A percentile compares a stretch with the other conserved stretches of the same genome.
phyloP scores from a whole-genome alignment of 2,797 vertebrate genomes.

The Sorex maritimensis region DNA sequence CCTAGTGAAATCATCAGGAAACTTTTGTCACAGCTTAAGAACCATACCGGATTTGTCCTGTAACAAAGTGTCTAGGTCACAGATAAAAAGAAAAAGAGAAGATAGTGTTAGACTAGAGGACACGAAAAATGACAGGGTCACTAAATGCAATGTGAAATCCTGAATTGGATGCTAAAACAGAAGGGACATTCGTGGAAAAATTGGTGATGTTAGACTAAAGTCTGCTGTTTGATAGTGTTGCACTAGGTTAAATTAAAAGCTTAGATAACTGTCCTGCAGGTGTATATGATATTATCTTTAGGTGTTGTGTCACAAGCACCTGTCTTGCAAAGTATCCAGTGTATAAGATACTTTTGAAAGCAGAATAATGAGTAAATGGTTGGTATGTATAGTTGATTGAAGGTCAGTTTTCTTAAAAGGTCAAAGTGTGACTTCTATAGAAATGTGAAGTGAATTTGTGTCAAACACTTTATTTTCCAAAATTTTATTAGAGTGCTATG shows the following conservation, averaged over 20 bases:
- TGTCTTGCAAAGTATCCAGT: neutral
- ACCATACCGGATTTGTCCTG: neutral
- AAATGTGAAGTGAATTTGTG: constrained; percentile 17
- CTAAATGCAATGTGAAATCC: constrained; percentile 27
- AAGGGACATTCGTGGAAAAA: neutral
- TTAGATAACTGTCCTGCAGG: neutral
- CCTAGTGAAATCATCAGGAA: neutral
- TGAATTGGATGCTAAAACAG: constrained; percentile 4
- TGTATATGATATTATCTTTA: constrained; percentile 41
- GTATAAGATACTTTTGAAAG: neutral
- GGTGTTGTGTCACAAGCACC: neutral
- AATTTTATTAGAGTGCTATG: too few species aligned
- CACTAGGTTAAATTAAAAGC: constrained; percentile 19
- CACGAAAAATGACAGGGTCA: neutral
- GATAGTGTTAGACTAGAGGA: neutral
- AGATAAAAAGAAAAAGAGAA: neutral
- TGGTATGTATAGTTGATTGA: constrained; percentile 38
- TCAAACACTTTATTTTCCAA: neutral
- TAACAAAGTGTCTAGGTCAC: constrained; percentile 20
- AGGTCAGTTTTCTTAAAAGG: neutral
- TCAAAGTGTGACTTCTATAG: constrained; percentile 5
- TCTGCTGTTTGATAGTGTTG: neutral
- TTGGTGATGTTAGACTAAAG: neutral
- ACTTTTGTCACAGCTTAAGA: constrained; percentile 37
- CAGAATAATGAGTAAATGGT: constrained; percentile 23